phyloP scores from a whole-genome alignment of 2,797 vertebrate species.

The Epinephelus coioides region DNA sequence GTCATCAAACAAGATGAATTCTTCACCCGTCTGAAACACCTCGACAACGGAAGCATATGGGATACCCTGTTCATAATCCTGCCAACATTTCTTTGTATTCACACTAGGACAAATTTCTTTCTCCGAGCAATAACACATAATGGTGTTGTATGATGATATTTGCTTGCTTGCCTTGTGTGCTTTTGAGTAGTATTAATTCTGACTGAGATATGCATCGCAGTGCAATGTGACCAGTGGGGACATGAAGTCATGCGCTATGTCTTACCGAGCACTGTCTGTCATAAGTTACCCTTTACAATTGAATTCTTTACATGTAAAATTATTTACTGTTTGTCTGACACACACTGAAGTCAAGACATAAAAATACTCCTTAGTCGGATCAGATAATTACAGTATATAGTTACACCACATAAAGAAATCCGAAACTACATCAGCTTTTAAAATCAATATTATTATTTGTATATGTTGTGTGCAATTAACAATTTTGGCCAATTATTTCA shows the following conservation, averaged over 20 bases:
- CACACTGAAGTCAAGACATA: background rate
- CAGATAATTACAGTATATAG: slow-evolving; percentile 2
- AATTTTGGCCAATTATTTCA: slow-evolving; percentile 16
- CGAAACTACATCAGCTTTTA: background rate
- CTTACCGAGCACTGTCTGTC: slow-evolving; percentile 11
- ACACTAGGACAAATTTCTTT: slow-evolving; percentile 3
- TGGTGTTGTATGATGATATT: background rate
- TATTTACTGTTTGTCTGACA: slow-evolving; percentile 6
- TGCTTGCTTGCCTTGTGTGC: slow-evolving; percentile 7
- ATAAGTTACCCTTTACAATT: slow-evolving; percentile 11
- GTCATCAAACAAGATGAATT: slow-evolving; percentile 21
- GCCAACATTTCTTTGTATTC: slow-evolving; percentile 13
- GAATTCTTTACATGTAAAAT: background rate
- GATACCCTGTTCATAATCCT: slow-evolving; percentile 6
- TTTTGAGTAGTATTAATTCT: slow-evolving; percentile 17
- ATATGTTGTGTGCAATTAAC: background rate
- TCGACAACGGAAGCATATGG: background rate
- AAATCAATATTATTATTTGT: slow-evolving; percentile 21
- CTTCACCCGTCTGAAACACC: slow-evolving; percentile 1
- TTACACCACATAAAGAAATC: background rate
- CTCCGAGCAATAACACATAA: slow-evolving; percentile 32
- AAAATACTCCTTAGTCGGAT: slow-evolving; percentile 1
- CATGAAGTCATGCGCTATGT: background rate
- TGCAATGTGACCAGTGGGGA: slow-evolving; percentile 15
- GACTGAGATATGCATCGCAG: background rate